Evolutionary conservation across 1,140 invertebrate genomes (phyloP).

Genomic region (Schmidtea mediterranea): DNA sequence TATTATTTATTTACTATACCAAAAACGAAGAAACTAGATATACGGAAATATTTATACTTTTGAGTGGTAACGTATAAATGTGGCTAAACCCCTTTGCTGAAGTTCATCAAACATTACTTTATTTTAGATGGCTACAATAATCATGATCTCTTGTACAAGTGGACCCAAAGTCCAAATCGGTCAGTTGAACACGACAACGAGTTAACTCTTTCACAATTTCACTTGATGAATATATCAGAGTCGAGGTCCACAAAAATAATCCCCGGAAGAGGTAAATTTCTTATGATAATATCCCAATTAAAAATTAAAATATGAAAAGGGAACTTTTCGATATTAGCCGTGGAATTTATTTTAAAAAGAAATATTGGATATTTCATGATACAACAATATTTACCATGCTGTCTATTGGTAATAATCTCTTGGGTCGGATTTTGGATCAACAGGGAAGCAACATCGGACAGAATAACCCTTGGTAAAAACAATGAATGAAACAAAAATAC

Average conservation of each 20-base stretch:
- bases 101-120: too few species aligned
- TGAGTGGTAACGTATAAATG: too few species aligned
- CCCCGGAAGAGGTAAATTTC: too few species aligned
- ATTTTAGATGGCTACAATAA: slow-evolving; percentile 21
- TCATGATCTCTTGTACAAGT: slow-evolving; percentile 22
- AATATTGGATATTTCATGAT: slow-evolving; percentile 5
- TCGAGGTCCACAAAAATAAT: too few species aligned
- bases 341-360: slow-evolving; percentile 5
- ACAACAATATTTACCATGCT: slow-evolving; percentile 1
- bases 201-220: slow-evolving; percentile 26
- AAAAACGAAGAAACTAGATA: too few species aligned
- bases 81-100: too few species aligned
- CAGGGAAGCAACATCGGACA: not conserved
- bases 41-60: too few species aligned
- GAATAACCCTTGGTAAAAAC: slow-evolving; percentile 1
- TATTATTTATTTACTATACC: too few species aligned
- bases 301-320: slow-evolving; percentile 5
- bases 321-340: slow-evolving; percentile 8
- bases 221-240: slow-evolving; percentile 13
- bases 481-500: too few species aligned
- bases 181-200: slow-evolving; percentile 15
- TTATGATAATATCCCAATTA: too few species aligned
- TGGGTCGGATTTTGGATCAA: slow-evolving; percentile 6
- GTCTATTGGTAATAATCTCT: slow-evolving; percentile 3
- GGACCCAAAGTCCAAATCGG: slow-evolving; percentile 15